Evolutionary conservation across 1,140 invertebrate species (phyloP).

Genomic region (Adelges cooleyi): DNA sequence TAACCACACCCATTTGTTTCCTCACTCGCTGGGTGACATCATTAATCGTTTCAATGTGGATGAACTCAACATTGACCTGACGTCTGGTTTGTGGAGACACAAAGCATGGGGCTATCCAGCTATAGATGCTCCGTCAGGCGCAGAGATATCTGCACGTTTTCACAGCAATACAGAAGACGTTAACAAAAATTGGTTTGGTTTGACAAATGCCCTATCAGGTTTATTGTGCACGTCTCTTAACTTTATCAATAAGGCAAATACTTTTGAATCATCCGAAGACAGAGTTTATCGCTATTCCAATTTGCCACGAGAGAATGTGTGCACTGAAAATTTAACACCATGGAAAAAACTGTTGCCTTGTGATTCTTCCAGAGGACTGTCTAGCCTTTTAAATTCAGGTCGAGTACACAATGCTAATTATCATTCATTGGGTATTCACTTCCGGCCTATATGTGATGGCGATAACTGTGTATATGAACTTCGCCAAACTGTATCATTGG

Average conservation of each 20-base stretch:
- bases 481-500: slow-evolving; percentile 69
- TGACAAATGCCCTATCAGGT: slow-evolving; percentile 82
- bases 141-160: slow-evolving; percentile 90
- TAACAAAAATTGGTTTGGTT: slow-evolving; percentile 71
- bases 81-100: slow-evolving; percentile 86
- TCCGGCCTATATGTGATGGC: slow-evolving; percentile 62
- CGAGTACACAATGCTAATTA: slow-evolving; percentile 87
- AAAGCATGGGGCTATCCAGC: slow-evolving; percentile 87
- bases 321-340: slow-evolving; percentile 96
- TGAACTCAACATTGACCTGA: slow-evolving; percentile 83
- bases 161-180: slow-evolving; percentile 46
- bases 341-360: slow-evolving; percentile 96
- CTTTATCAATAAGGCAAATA: slow-evolving; percentile 83
- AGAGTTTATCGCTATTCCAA: slow-evolving; percentile 67
- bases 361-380: slow-evolving; percentile 69
- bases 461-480: slow-evolving; percentile 58
- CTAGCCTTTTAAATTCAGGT: slow-evolving; percentile 77
- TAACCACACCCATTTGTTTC: slow-evolving; percentile 68
- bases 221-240: slow-evolving; percentile 92
- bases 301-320: slow-evolving; percentile 88
- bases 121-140: slow-evolving; percentile 75
- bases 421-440: slow-evolving; percentile 78
- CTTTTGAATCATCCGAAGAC: slow-evolving; percentile 43
- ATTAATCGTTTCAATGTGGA: slow-evolving; percentile 69
- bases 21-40: slow-evolving; percentile 81